Base-by-base conservation (phyloP, 2,797 vertebrate species). In the Mus minutoides region DNA sequence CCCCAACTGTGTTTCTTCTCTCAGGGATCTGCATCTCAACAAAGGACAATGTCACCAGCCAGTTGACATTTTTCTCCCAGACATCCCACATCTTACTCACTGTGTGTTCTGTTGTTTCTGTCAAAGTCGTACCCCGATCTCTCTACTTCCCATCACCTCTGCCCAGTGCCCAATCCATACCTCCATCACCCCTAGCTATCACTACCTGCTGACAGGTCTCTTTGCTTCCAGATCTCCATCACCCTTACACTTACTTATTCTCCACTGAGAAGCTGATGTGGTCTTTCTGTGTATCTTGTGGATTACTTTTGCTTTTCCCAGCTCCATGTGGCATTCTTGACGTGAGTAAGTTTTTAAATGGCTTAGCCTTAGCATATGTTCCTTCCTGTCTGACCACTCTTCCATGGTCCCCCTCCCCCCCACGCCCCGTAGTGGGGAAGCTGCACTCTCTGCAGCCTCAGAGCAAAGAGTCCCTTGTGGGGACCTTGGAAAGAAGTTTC, bases 171-270 rank as follows among this genome's bases (percentile, higher is more conserved):
- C 92, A 56, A 22, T 2, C 16, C 34, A 62, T 1, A 16, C 21
- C 4, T 34, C 54, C 11, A 6, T 16, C 43, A 34, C 3, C 13
- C 43, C 26, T 9, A 67, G 62, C 3, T 2, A 0, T 2, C 6
- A 10, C 37, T 16, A 62, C 69, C 52, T 76, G 40, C 40, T 49
- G 46, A 34, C 0, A 69, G 24, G 0, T 24, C 52, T 89, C 58
- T 71, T 54, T 60, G 77, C 77, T 87, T 78, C 54, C 31, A 54
- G 75, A 71, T 19, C 52, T 21, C 37, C 34, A 13, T 77, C 60
- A 52, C 16, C 31, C 26, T 52, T 46, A 11, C 11, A 52, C 49
- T 54, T n/a, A 52, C 49, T 54, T n/a, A 6, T 34, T 73, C 56
- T 75, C 37, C 26, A 49, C 54, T 43, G 2, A 64, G 60, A 6